Percentiles rank a stretch among this genome's conserved stretches.
Conservation (phyloP, 2,113 vertebrate species). For the Pseudorasbora parva region DNA sequence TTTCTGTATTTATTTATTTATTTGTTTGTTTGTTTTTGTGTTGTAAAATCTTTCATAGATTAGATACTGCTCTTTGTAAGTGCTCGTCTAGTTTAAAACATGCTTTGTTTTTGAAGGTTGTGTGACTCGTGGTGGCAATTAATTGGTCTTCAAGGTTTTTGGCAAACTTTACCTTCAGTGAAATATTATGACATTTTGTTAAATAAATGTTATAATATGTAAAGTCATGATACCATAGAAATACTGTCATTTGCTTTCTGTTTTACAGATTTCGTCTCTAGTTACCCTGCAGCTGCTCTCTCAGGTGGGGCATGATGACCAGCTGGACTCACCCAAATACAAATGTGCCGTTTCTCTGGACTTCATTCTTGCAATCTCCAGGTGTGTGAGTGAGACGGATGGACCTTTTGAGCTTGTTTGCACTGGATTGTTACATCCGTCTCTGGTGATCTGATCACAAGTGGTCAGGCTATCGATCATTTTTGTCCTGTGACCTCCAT, state of each 20-base stretch:
- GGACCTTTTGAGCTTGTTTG: background rate
- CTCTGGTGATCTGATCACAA: background rate
- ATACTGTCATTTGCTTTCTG: background rate
- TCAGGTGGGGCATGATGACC: constrained; percentile 88
- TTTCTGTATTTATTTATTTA: too few relatives aligned
- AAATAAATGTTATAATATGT: background rate
- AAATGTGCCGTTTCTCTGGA: constrained; percentile 94
- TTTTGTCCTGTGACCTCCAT: background rate
- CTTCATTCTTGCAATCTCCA: constrained; percentile 91
- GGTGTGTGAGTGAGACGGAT: constrained; percentile 71
- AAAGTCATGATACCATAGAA: background rate
- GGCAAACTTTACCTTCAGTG: background rate
- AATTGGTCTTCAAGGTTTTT: background rate
- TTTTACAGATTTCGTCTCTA: constrained; percentile 89
- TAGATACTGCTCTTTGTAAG: background rate
- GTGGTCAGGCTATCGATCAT: background rate
- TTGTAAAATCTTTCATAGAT: background rate
- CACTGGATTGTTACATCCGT: background rate
- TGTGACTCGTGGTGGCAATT: background rate
- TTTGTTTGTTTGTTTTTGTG: background rate
- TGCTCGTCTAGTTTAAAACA: background rate
- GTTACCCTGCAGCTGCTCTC: constrained; percentile 92
- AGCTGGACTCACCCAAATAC: constrained; percentile 92
- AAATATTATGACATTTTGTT: background rate
- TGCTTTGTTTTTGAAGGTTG: background rate